Base-by-base conservation (phyloP, 1,140 invertebrate genomes). In the Zaprionus nigranus region DNA sequence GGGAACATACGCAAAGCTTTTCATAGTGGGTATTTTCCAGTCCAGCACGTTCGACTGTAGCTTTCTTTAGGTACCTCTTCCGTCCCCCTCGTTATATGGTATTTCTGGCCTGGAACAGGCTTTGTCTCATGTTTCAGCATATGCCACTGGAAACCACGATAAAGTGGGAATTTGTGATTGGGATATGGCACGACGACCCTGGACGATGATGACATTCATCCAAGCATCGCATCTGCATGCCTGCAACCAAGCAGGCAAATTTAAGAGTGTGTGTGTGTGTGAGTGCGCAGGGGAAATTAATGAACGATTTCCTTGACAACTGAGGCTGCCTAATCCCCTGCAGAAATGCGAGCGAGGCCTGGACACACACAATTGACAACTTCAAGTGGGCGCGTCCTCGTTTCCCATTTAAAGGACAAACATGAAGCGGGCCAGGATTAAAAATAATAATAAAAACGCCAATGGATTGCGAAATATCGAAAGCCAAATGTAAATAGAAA, bases 401-500 rank as follows among this genome's bases (percentile, higher is more conserved):
- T 7, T 62, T 30, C 54, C 59, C 17, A 24, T 57, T 60, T 15
- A 17, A n/a, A 17, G 17, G 40, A 43, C 46, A 71, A 57, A 62
- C 17, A 15, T 22, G 43, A 57, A 17, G 6, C 53, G 26, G 30
- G 13, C n/a, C n/a, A 58, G 34, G 61, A 63, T 38, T 24, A 58
- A n/a, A 75, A 67, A 75, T 64, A 69, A 73, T 72, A 79, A 70
- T 53, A 63, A 81, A 60, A 57, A 81, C 70, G 82, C 81, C 78
- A 90, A 76, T 88, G 66, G 79, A 84, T 76, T 72, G 85, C 75
- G 56, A 81, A 88, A 90, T 79, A 84, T 90, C 59, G 81, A 85
- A 79, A 78, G 46, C 54, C 68, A 74, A 83, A 76, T 81, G 78
- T 72, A 83, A 88, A 83, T 70, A 71, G 36, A 58, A 60, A 20